Evolutionary conservation across 2,797 vertebrate species (phyloP).

Genomic region (Eleutherodactylus coqui): DNA sequence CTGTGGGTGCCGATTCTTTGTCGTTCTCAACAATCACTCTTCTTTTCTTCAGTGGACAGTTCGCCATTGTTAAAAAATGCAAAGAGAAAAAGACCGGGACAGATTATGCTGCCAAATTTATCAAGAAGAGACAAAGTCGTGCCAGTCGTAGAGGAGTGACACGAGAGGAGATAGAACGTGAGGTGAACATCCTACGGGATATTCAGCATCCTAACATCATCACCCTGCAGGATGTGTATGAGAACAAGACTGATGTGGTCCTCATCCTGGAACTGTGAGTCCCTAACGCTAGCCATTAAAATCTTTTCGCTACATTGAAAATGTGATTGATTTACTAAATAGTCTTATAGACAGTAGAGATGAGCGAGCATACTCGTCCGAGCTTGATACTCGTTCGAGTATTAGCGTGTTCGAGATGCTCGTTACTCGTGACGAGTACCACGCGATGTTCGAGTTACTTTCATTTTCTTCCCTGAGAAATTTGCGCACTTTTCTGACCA

Average conservation of each 20-base stretch:
- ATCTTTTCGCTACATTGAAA: neutral
- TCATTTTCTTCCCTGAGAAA: no score
- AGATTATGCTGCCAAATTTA: conserved; percentile 93
- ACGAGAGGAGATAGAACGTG: conserved; percentile 92
- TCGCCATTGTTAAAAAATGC: conserved; percentile 93
- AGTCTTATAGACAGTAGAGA: no score
- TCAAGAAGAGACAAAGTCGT: conserved; percentile 91
- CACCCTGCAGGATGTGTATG: conserved; percentile 89
- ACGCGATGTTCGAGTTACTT: no score
- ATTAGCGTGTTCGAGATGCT: no score
- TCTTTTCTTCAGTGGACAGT: conserved; percentile 84
- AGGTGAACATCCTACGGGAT: conserved; percentile 91
- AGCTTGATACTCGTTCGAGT: no score
- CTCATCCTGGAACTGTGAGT: conserved; percentile 98
- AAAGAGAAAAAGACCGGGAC: conserved; percentile 82
- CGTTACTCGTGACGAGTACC: no score
- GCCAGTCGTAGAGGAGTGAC: conserved; percentile 88
- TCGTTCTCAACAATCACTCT: neutral
- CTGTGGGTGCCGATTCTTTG: neutral
- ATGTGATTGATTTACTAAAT: neutral
- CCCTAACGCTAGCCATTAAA: conserved; percentile 19
- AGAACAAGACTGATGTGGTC: conserved; percentile 93
- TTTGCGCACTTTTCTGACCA: no score
- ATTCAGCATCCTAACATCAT: conserved; percentile 90
- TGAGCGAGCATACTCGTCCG: no score